A percentile compares a stretch with the other conserved stretches of the same genome.
These are phyloP conservation scores for Pipa parva DNA, from an alignment of 2,113 vertebrate genomes.

Conservation along the genomic window DNA sequence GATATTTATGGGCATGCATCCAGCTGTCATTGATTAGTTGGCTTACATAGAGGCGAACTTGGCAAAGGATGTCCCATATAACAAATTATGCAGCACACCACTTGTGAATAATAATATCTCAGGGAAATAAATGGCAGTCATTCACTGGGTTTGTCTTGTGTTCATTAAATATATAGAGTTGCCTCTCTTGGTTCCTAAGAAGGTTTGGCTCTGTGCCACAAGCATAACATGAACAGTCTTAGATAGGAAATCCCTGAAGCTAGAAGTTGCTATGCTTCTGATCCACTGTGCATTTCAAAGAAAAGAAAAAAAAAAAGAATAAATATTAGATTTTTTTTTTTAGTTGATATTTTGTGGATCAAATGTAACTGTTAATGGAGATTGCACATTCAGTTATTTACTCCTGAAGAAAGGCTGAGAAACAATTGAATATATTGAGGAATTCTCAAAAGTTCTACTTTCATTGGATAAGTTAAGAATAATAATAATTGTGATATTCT, in stretches of 20 bases:
- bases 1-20: conserved; percentile 18
- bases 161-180: background rate
- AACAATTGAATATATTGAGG: no score
- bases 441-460: no score
- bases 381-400: no score
- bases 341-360: no score
- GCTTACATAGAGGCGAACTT: conserved; percentile 3
- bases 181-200: background rate
- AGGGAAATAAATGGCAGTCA: conserved; percentile 1
- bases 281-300: background rate
- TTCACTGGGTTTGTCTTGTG: background rate
- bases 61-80: background rate
- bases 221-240: background rate
- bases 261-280: background rate
- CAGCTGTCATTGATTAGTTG: conserved; percentile 35
- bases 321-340: no score
- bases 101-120: conserved; percentile 4
- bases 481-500: no score
- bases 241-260: background rate
- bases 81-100: background rate
- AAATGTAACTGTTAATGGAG: no score
- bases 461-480: no score
- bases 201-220: background rate
- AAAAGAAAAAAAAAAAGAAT: no score
- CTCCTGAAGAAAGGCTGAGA: no score